A percentile compares a stretch with the other conserved stretches of the same genome.
These are phyloP conservation scores for Eolophus roseicapilla DNA, from an alignment of 2,113 vertebrate species.

Conservation along the genomic window DNA sequence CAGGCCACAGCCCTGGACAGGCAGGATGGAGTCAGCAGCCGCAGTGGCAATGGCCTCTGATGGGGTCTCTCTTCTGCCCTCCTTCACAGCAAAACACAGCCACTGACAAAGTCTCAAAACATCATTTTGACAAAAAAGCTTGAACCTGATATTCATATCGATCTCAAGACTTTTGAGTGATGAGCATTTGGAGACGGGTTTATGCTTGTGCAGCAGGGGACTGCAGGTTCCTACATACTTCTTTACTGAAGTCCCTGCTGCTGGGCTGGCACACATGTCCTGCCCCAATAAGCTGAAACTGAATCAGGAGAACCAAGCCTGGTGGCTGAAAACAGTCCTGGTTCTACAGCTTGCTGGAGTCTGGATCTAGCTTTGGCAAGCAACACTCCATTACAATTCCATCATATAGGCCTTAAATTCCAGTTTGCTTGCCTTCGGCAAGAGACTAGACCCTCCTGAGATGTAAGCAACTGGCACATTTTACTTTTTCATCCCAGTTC, in stretches of 20 bases:
- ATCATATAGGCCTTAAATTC: background rate
- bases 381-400: background rate
- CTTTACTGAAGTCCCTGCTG: background rate
- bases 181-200: accelerated
- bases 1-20: background rate
- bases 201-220: background rate
- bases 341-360: background rate
- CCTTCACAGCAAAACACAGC: background rate
- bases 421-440: background rate
- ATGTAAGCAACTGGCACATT: background rate
- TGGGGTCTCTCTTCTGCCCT: background rate
- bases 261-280: background rate
- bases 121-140: background rate
- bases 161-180: background rate
- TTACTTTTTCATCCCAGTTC: background rate
- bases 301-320: background rate
- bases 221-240: accelerated
- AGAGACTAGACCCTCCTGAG: background rate
- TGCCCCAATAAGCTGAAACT: background rate
- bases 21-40: background rate
- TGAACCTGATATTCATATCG: background rate
- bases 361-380: background rate
- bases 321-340: background rate
- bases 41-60: background rate
- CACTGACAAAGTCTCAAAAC: background rate